phyloP scores from a whole-genome alignment of 2,888 invertebrate genomes.

The Drosophila picticornis region DNA sequence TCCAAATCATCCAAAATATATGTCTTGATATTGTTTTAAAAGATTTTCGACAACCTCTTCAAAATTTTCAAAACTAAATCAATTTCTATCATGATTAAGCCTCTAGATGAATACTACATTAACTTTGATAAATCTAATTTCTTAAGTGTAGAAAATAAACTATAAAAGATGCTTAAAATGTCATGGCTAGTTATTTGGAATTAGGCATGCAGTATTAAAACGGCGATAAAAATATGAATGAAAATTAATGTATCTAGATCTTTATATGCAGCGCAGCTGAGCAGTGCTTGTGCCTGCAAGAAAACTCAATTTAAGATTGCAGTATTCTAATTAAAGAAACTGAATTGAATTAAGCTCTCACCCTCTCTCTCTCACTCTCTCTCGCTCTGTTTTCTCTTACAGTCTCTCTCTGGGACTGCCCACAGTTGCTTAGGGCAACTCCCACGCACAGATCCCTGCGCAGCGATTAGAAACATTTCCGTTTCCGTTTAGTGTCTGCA shows the following conservation, averaged over 20 bases:
- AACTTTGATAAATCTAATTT: not conserved
- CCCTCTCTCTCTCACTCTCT: not conserved
- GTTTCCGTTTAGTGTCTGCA: slow-evolving; percentile 67
- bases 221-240: not conserved
- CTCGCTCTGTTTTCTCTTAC: not conserved
- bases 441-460: slow-evolving; percentile 66
- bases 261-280: not conserved
- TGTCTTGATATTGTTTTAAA: not conserved
- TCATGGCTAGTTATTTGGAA: not conserved
- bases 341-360: slow-evolving; percentile 48
- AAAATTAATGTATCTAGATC: not conserved
- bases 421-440: slow-evolving; percentile 31
- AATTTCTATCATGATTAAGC: not conserved
- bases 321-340: slow-evolving; percentile 34
- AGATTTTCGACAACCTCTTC: not conserved
- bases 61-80: not conserved
- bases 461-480: slow-evolving; percentile 76
- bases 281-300: not conserved
- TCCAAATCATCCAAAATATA: not conserved
- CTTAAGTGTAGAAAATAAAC: not conserved
- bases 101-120: not conserved
- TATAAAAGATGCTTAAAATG: not conserved
- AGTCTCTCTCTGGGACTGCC: slow-evolving; percentile 14
- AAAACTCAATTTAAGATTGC: slow-evolving; percentile 32
- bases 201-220: not conserved